These are phyloP conservation scores for Ispidina picta DNA, from an alignment of 2,797 vertebrate genomes.

Conservation along the genomic window DNA sequence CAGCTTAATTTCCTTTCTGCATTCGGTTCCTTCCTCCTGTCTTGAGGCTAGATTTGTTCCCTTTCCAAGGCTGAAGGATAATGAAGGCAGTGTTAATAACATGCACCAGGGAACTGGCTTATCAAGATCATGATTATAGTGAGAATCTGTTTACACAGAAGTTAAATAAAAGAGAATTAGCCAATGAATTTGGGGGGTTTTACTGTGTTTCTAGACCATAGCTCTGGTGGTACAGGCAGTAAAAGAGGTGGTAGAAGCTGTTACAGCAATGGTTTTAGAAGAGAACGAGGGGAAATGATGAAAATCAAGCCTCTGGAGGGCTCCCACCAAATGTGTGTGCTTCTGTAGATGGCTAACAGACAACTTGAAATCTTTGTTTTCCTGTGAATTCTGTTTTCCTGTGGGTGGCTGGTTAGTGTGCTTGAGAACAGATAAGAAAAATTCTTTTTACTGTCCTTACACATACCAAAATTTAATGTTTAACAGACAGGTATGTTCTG, in stretches of 20 bases:
- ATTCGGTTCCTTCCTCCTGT: neutral
- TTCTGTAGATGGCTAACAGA: neutral
- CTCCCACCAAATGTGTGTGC: neutral
- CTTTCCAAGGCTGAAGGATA: neutral
- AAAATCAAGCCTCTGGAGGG: neutral
- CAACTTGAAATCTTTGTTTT: neutral
- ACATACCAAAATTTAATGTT: neutral
- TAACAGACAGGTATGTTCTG: neutral
- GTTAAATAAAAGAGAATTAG: neutral
- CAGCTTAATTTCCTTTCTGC: neutral
- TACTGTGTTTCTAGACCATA: neutral
- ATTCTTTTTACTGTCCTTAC: neutral
- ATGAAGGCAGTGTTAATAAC: neutral
- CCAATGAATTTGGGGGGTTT: neutral
- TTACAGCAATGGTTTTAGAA: neutral
- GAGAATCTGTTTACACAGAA: neutral
- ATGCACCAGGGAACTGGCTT: neutral
- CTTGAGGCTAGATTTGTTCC: slow-evolving; percentile 1
- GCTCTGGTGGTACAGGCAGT: neutral
- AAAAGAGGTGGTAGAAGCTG: neutral
- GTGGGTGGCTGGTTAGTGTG: neutral
- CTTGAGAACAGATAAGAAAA: neutral
- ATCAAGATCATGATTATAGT: neutral
- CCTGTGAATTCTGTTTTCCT: neutral
- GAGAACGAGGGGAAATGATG: neutral